Evolutionary conservation across 2,113 vertebrate species (phyloP), one percentile per base, ranked within the genome.

Genomic region (Oreotrochilus melanogaster): DNA sequence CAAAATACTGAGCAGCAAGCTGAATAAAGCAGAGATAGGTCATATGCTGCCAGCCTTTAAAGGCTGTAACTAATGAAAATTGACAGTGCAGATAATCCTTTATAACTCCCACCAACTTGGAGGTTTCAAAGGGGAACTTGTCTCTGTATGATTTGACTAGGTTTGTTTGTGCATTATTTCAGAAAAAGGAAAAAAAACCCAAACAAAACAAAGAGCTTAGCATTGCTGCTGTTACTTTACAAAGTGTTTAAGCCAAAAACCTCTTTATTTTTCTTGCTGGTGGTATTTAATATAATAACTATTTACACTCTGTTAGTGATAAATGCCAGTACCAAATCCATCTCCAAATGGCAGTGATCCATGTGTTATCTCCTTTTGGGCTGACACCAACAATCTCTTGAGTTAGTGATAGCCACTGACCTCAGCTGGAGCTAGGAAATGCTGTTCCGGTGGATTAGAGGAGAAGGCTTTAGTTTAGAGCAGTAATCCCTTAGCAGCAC

Each of bases 381-480:
- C 15, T 88, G 43, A 69, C 67, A 93, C 8, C 33, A 76, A 7
- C 22, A 45, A 25, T 88, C 21, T 35, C 78, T 74, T 37, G 50
- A 25, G 51, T 78, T 39, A 64, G 71, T 88, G 78, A 50, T 31
- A 23, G 48, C 51, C 87, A 57, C 47, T 78, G 64, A 84, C 60
- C 69, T 88, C 82, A 86, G 48, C 61, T 82, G 64, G 48, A 93
- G 24, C 16, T 6, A 66, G 17, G 30, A 72, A 70, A 80, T 64
- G 16, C 30, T 73, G 30, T 82, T 90, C 56, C 50, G 43, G 18
- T 72, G 89, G 82, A 74, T 88, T 94, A 80, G 57, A 70, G 71
- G 81, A 96, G 70, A 82, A 80, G 14, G 33, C 69, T 79, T 90
- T 78, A 10, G 61, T 90, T 88, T 75, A 90, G 81, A 93, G 76